Percentiles rank a stretch among this genome's conserved stretches.
These are phyloP conservation scores for Leptinotarsa tumamoca DNA, from an alignment of 2,888 invertebrate species.

Conservation along the genomic window DNA sequence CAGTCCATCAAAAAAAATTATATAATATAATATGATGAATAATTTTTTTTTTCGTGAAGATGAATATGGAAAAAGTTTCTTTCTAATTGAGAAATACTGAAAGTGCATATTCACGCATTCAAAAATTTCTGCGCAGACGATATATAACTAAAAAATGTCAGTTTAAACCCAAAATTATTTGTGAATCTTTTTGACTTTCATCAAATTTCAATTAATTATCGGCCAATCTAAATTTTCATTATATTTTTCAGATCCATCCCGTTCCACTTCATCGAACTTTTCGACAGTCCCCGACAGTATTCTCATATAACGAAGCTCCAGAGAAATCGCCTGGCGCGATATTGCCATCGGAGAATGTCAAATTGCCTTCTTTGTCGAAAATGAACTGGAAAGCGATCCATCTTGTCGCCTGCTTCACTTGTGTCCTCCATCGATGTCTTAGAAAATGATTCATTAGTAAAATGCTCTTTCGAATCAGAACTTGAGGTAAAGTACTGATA, in stretches of 20 bases:
- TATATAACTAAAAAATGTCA: too few relatives aligned
- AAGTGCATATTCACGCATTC: too few relatives aligned
- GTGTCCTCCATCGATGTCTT: constrained; percentile 20
- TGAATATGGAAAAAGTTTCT: too few relatives aligned
- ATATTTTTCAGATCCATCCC: neutral
- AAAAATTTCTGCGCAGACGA: too few relatives aligned
- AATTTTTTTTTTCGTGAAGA: too few relatives aligned
- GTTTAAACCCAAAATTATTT: too few relatives aligned
- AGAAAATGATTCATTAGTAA: constrained; percentile 19
- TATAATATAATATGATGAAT: too few relatives aligned
- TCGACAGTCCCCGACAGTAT: neutral
- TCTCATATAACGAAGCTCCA: neutral
- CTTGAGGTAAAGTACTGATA: constrained; percentile 13
- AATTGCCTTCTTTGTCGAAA: constrained; percentile 13
- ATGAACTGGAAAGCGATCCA: constrained; percentile 5
- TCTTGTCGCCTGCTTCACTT: constrained; percentile 8
- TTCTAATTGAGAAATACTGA: too few relatives aligned
- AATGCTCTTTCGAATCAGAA: constrained; percentile 1
- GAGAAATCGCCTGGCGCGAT: neutral
- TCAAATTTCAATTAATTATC: neutral
- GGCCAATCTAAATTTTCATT: neutral
- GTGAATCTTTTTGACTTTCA: too few relatives aligned
- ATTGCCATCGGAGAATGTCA: constrained; percentile 3
- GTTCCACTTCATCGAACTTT: neutral
- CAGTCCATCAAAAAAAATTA: too few relatives aligned